phyloP scores from a whole-genome alignment of 2,888 invertebrate species.

The Cephus runcator region DNA sequence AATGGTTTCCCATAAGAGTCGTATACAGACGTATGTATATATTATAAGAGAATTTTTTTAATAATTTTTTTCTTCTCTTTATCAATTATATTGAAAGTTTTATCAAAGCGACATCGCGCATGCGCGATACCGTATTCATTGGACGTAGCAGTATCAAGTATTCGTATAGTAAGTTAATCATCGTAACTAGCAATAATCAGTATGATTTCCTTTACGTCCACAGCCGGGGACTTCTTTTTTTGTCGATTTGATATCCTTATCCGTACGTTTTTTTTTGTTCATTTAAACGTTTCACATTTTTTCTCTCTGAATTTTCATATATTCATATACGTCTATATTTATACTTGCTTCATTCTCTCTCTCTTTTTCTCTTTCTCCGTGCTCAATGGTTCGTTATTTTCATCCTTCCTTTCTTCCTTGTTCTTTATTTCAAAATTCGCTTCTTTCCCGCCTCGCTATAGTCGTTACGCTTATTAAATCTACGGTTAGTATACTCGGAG shows the following conservation, averaged over 20 bases:
- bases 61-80: slow-evolving; percentile 4
- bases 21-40: slow-evolving; percentile 45
- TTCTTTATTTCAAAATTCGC: background rate
- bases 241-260: slow-evolving; percentile 9
- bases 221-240: slow-evolving; percentile 24
- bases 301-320: background rate
- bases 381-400: background rate
- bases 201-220: slow-evolving; percentile 18
- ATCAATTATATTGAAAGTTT: background rate
- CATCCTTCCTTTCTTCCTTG: background rate
- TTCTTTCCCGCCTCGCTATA: slow-evolving; percentile 1
- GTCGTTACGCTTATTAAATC: slow-evolving; percentile 16
- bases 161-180: background rate
- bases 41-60: slow-evolving; percentile 12
- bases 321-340: background rate
- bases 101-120: background rate
- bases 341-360: slow-evolving; percentile 1
- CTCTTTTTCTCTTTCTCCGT: background rate
- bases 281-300: background rate
- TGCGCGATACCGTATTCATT: background rate
- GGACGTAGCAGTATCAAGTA: slow-evolving; percentile 1
- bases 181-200: background rate
- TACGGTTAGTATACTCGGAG: slow-evolving; percentile 61
- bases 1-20: slow-evolving; percentile 28
- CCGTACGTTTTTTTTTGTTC: background rate